These are phyloP conservation scores for Brachyptera risi DNA, from an alignment of 2,888 invertebrate species.

Conservation along the genomic window DNA sequence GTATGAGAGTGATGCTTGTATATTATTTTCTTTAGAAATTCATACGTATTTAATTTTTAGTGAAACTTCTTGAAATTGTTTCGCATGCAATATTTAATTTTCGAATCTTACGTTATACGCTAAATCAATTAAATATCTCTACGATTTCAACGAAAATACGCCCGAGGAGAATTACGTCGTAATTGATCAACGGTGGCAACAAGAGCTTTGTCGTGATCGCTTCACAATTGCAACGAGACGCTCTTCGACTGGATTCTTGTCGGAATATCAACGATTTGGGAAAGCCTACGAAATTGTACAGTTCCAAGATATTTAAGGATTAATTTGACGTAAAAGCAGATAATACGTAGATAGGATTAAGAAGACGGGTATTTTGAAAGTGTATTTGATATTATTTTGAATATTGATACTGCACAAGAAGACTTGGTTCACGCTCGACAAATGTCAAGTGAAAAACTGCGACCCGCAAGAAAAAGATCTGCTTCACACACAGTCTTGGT, in stretches of 20 bases:
- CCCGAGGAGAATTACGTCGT: too few species aligned
- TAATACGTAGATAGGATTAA: constrained; percentile 3
- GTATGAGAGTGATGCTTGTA: neutral
- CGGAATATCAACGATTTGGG: too few species aligned
- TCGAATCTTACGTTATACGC: neutral
- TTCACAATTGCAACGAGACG: too few species aligned
- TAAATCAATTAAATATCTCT: neutral
- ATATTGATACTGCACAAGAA: neutral
- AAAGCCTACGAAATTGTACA: neutral
- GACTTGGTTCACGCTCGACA: neutral
- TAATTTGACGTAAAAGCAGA: constrained; percentile 2
- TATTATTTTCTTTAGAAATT: neutral
- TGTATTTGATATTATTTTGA: neutral
- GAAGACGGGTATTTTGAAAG: constrained; percentile 10
- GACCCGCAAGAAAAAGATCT: too few species aligned
- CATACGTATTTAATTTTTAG: neutral
- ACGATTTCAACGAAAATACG: too few species aligned
- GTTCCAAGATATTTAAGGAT: neutral
- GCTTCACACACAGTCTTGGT: too few species aligned
- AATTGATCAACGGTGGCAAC: too few species aligned
- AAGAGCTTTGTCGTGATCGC: too few species aligned
- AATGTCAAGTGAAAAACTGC: too few species aligned
- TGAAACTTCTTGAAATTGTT: neutral
- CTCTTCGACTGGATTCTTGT: too few species aligned
- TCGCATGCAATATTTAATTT: constrained; percentile 5